Percentiles rank a stretch among this genome's conserved stretches.
phyloP scores from a whole-genome alignment of 1,140 invertebrate species.

The Venustaconcha ellipsiformis region DNA sequence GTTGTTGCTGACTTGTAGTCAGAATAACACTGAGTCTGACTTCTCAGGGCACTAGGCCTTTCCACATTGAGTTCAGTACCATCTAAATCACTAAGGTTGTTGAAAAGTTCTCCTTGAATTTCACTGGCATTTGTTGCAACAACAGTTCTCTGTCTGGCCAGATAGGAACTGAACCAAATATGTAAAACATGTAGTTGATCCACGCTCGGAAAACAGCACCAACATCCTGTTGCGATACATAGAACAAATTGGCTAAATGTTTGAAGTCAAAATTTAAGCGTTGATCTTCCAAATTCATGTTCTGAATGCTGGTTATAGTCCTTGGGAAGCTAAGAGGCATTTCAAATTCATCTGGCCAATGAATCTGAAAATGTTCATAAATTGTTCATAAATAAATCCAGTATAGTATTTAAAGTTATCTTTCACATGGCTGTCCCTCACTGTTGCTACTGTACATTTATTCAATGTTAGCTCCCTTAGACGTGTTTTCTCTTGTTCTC shows the following conservation, averaged over 20 bases:
- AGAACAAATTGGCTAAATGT: constrained; percentile 15
- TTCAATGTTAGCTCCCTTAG: too few relatives aligned
- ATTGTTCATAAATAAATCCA: constrained; percentile 16
- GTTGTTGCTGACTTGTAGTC: constrained; percentile 43
- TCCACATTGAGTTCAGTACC: too few relatives aligned
- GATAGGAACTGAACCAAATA: constrained; percentile 26
- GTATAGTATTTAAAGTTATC: constrained; percentile 27
- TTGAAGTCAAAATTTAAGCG: constrained; percentile 13
- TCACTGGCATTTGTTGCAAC: constrained; percentile 28
- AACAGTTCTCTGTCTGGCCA: constrained; percentile 29
- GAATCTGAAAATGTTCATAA: constrained; percentile 13
- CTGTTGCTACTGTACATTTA: too few relatives aligned
- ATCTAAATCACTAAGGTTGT: constrained; percentile 25
- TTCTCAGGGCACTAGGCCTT: too few relatives aligned
- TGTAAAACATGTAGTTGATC: constrained; percentile 32
- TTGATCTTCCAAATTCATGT: constrained; percentile 12
- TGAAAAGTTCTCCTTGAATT: constrained; percentile 29
- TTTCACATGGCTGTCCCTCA: neutral
- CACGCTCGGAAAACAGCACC: constrained; percentile 27
- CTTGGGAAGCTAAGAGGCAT: neutral
- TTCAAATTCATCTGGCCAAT: constrained; percentile 4
- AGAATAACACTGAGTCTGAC: too few relatives aligned
- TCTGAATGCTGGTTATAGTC: neutral
- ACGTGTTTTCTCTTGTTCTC: too few relatives aligned
- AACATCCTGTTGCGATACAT: constrained; percentile 16